These are phyloP conservation scores for Bothrops jararaca DNA, from an alignment of 2,113 vertebrate genomes.

Conservation along the genomic window DNA sequence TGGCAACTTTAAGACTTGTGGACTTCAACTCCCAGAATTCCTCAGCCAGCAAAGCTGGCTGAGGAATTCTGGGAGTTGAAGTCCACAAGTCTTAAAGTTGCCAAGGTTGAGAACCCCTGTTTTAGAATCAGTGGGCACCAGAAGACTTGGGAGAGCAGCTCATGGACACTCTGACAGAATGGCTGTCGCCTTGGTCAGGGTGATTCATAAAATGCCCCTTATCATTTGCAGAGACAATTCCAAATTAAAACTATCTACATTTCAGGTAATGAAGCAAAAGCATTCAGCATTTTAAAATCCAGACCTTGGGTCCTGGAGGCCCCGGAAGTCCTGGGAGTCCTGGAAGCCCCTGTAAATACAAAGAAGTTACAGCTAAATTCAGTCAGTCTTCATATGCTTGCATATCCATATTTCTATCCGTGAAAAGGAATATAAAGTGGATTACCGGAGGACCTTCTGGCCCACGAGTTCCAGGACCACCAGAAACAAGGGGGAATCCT, in stretches of 20 bases:
- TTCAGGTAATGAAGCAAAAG: neutral
- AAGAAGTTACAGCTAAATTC: neutral
- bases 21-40: too few species aligned
- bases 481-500: constrained; percentile 54
- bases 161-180: neutral
- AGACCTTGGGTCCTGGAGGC: constrained; percentile 68
- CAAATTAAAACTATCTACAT: neutral
- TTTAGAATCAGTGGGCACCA: neutral
- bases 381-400: neutral
- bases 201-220: neutral
- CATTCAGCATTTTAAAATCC: constrained; percentile 5
- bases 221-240: neutral
- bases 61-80: too few species aligned
- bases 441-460: constrained; percentile 77
- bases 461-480: constrained; percentile 69
- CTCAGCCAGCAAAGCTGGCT: too few species aligned
- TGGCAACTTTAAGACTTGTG: too few species aligned
- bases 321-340: constrained; percentile 63
- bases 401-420: neutral
- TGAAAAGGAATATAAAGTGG: neutral
- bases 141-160: neutral
- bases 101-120: too few species aligned
- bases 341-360: constrained; percentile 50
- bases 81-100: too few species aligned
- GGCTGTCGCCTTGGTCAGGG: neutral